Conservation (phyloP, 2,113 vertebrate genomes). For the Prochilodus magdalenae region DNA sequence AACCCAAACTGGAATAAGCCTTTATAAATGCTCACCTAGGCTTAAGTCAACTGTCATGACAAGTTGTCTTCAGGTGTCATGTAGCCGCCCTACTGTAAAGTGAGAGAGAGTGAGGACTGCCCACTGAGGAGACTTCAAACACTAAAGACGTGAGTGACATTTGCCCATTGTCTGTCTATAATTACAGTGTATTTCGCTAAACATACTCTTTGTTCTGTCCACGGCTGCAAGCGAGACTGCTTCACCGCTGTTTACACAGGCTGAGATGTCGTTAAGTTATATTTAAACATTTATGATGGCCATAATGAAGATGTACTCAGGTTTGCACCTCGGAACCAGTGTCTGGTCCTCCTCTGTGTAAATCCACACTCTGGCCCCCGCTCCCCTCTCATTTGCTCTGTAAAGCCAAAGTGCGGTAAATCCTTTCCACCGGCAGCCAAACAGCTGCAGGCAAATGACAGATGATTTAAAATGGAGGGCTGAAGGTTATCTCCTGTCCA, state of each 20-base stretch:
- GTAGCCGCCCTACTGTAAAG: no score
- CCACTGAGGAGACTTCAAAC: slow-evolving; percentile 70
- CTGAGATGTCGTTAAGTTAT: slow-evolving; percentile 50
- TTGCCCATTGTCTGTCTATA: slow-evolving; percentile 57
- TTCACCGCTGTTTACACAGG: slow-evolving; percentile 48
- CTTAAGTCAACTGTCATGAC: no score
- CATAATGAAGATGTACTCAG: slow-evolving; percentile 65
- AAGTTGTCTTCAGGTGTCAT: no score
- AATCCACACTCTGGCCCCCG: slow-evolving; percentile 42
- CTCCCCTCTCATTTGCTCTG: slow-evolving; percentile 68
- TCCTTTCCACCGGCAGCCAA: slow-evolving; percentile 57
- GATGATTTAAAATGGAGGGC: slow-evolving; percentile 63
- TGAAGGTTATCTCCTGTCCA: slow-evolving; percentile 62
- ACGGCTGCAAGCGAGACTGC: slow-evolving; percentile 23
- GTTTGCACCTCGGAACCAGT: slow-evolving; percentile 60
- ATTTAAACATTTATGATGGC: slow-evolving; percentile 64
- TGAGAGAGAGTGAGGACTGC: slow-evolving; percentile 37
- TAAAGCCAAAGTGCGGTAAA: slow-evolving; percentile 62
- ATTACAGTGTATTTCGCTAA: slow-evolving; percentile 59
- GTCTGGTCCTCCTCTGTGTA: slow-evolving; percentile 63
- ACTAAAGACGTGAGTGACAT: slow-evolving; percentile 62
- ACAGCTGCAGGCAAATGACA: slow-evolving; percentile 58
- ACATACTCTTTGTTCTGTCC: slow-evolving; percentile 56
- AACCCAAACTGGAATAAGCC: no score
- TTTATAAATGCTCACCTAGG: no score